These are phyloP conservation scores for Tiaroga cobitis DNA, from an alignment of 2,797 vertebrate genomes.

Conservation along the genomic window DNA sequence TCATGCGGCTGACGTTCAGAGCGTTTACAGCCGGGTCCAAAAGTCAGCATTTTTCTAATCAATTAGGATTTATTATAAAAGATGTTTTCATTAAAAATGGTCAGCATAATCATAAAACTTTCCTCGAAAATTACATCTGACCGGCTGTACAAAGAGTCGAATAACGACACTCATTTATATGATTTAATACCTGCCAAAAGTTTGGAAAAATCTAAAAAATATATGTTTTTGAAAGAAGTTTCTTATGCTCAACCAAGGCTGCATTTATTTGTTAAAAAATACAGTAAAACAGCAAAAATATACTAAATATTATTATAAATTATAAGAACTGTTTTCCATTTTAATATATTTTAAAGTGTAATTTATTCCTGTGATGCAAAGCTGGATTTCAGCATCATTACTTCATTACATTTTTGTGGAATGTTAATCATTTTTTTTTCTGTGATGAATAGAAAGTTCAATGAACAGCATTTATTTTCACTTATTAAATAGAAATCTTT, in stretches of 20 bases:
- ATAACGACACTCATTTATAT: neutral
- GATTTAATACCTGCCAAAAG: neutral
- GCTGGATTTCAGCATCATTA: no score
- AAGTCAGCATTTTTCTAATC: neutral
- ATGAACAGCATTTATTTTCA: no score
- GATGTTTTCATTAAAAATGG: no score
- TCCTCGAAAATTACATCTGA: neutral
- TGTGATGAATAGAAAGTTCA: no score
- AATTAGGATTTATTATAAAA: neutral
- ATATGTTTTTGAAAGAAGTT: neutral
- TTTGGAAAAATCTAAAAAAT: neutral
- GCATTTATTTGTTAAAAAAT: neutral
- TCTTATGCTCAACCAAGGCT: neutral
- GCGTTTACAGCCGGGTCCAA: neutral
- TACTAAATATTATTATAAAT: neutral
- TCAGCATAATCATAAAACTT: neutral
- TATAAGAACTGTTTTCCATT: neutral
- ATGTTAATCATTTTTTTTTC: neutral
- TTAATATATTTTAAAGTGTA: no score
- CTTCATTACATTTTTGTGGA: neutral
- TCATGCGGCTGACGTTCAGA: slow-evolving; percentile 6
- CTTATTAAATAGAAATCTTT: no score
- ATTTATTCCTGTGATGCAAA: no score
- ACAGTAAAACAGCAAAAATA: neutral
- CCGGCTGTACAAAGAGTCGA: neutral